Percentiles rank a stretch among this genome's conserved stretches.
phyloP scores from a whole-genome alignment of 2,113 vertebrate genomes.

The Elachura formosa region DNA sequence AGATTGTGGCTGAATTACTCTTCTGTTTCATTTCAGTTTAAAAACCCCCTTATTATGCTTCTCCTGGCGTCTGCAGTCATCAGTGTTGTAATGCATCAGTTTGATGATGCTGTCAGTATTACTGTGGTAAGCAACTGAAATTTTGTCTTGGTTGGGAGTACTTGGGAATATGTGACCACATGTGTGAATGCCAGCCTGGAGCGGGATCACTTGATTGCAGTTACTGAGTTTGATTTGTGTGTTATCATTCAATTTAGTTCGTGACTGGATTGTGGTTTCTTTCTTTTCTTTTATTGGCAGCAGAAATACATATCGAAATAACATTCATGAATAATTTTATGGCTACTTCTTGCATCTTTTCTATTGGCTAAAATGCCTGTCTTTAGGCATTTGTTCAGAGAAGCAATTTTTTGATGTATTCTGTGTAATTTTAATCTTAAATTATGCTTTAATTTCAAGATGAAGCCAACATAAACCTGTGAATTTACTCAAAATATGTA shows the following conservation, averaged over 20 bases:
- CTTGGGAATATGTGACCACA: background rate
- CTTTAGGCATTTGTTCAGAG: background rate
- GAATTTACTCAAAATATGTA: background rate
- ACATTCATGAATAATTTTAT: background rate
- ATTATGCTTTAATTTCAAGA: background rate
- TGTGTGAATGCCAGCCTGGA: background rate
- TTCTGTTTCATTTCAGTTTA: constrained; percentile 83
- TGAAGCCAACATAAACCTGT: background rate
- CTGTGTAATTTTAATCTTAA: background rate
- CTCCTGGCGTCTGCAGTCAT: constrained; percentile 96
- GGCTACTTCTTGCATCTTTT: background rate
- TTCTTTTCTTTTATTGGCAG: background rate
- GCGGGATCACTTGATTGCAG: background rate
- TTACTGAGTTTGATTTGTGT: background rate
- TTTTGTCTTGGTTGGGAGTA: background rate
- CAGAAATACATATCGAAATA: background rate
- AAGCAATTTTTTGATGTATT: background rate
- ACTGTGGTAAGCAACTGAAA: constrained; percentile 84
- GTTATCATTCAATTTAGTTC: background rate
- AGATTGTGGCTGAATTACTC: constrained; percentile 10
- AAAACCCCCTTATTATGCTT: constrained; percentile 96
- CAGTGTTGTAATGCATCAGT: constrained; percentile 95
- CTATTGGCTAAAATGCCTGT: background rate
- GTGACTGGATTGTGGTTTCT: background rate
- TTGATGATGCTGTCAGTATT: constrained; percentile 98